Percentiles rank a stretch among this genome's conserved stretches.
phyloP scores from a whole-genome alignment of 2,113 vertebrate genomes.

The Suricata suricatta region DNA sequence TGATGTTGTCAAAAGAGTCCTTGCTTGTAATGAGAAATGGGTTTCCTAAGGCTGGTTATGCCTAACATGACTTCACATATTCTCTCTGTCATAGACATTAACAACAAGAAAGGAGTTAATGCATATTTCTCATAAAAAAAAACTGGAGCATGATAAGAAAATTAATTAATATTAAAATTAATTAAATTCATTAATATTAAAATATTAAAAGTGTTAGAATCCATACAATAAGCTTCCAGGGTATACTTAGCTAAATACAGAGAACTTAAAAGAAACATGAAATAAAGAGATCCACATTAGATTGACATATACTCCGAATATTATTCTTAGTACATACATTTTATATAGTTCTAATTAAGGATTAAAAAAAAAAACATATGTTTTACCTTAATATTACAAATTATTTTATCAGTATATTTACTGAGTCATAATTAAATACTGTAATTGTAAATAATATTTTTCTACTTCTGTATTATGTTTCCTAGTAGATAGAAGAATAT shows the following conservation, averaged over 20 bases:
- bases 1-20: not conserved
- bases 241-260: not conserved
- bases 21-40: not conserved
- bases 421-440: not conserved
- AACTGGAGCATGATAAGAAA: not conserved
- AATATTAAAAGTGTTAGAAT: not conserved
- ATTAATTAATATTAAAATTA: too few species aligned
- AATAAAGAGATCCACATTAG: not conserved
- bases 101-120: not conserved
- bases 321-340: not conserved
- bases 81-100: not conserved
- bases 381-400: not conserved
- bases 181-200: too few species aligned
- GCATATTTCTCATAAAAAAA: not conserved
- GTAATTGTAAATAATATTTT: not conserved
- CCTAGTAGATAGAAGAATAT: not conserved
- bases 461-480: not conserved
- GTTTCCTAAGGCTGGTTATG: not conserved
- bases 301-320: not conserved
- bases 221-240: not conserved
- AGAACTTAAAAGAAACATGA: not conserved
- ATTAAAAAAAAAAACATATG: not conserved
- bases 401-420: not conserved
- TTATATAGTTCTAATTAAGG: not conserved
- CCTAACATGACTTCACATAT: not conserved